These are phyloP conservation scores for Arctopsyche grandis DNA, from an alignment of 1,140 invertebrate species.

Conservation along the genomic window DNA sequence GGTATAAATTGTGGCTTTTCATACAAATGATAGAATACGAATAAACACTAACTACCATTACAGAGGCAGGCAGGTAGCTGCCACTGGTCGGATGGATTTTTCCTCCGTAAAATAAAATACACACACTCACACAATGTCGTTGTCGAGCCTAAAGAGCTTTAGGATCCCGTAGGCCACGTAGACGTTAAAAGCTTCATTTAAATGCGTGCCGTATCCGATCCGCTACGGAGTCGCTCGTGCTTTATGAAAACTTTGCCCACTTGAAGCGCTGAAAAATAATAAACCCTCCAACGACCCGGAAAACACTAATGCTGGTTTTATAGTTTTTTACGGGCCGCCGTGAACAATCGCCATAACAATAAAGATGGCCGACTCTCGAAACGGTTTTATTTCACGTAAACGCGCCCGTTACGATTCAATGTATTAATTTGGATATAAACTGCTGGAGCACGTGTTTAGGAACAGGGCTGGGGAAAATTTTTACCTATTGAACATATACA, in stretches of 20 bases:
- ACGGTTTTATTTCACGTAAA: not conserved
- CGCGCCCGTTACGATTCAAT: slow-evolving; percentile 15
- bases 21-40: too few species aligned
- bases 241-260: slow-evolving; percentile 4
- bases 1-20: too few species aligned
- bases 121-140: too few species aligned
- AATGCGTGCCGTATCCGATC: slow-evolving; percentile 24
- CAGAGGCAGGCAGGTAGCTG: too few species aligned
- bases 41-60: too few species aligned
- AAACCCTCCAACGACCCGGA: slow-evolving; percentile 12
- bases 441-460: too few species aligned
- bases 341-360: slow-evolving; percentile 20
- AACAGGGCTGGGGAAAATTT: too few species aligned
- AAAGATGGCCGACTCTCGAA: not conserved
- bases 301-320: slow-evolving; percentile 22
- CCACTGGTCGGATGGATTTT: too few species aligned
- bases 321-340: slow-evolving; percentile 7
- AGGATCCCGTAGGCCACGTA: too few species aligned
- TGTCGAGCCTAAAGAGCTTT: too few species aligned
- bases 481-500: too few species aligned
- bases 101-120: too few species aligned
- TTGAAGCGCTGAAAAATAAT: slow-evolving; percentile 12
- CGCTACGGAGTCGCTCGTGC: not conserved
- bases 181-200: slow-evolving; percentile 21
- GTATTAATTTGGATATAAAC: not conserved